phyloP scores from a whole-genome alignment of 2,888 invertebrate genomes.

The Drosophila meridionalis region DNA sequence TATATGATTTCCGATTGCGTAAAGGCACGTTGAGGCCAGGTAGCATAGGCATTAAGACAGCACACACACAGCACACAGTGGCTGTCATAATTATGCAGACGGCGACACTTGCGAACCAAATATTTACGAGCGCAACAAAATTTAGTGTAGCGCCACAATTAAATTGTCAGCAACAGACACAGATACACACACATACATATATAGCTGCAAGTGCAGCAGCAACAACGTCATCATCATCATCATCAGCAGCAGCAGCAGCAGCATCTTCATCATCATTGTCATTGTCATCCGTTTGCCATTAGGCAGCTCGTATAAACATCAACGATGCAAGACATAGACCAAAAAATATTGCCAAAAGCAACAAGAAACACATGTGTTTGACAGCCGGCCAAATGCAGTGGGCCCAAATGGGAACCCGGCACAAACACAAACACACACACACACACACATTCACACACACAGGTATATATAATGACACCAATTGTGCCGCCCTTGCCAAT shows the following conservation, averaged over 20 bases:
- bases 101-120: constrained; percentile 12
- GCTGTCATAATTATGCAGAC: constrained; percentile 36
- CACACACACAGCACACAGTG: constrained; percentile 25
- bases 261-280: constrained; percentile 14
- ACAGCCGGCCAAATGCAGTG: constrained; percentile 40
- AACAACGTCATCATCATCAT: constrained; percentile 10
- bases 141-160: constrained; percentile 28
- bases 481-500: constrained; percentile 45
- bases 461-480: neutral
- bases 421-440: neutral
- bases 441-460: neutral
- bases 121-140: constrained; percentile 9
- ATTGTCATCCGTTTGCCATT: constrained; percentile 42
- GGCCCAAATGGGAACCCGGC: neutral
- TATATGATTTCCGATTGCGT: constrained; percentile 39
- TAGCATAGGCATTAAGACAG: neutral
- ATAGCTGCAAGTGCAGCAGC: neutral
- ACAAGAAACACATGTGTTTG: constrained; percentile 12
- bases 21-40: constrained; percentile 21
- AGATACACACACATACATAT: neutral
- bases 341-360: constrained; percentile 41
- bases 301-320: constrained; percentile 65
- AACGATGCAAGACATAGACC: constrained; percentile 30
- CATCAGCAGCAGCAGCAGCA: constrained; percentile 4
- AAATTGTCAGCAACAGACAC: constrained; percentile 6